Percentiles rank a stretch among this genome's conserved stretches.
These are phyloP conservation scores for Spilosoma lubricipeda DNA, from an alignment of 2,888 invertebrate genomes.

Conservation along the genomic window DNA sequence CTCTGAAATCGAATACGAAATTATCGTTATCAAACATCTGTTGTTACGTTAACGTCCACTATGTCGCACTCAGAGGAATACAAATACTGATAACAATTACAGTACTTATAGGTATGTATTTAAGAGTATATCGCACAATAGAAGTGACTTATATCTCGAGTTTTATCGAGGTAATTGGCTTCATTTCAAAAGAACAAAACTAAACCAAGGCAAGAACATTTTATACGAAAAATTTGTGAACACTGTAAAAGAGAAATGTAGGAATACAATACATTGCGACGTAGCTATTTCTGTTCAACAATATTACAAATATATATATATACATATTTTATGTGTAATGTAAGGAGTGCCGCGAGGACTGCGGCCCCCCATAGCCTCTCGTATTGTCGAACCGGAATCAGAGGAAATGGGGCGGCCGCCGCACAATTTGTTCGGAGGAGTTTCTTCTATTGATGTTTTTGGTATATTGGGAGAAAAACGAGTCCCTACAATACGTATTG, in stretches of 20 bases:
- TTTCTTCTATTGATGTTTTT: slow-evolving; percentile 1
- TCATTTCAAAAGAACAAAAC: background rate
- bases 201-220: background rate
- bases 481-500: background rate
- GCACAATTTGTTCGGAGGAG: background rate
- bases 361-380: background rate
- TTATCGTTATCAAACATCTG: background rate
- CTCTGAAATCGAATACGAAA: background rate
- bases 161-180: background rate
- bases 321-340: background rate
- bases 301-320: background rate
- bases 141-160: too few relatives aligned
- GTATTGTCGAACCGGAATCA: background rate
- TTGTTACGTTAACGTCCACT: too few relatives aligned
- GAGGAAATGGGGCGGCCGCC: background rate
- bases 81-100: too few relatives aligned
- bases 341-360: background rate
- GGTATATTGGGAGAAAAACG: background rate
- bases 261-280: background rate
- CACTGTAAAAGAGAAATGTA: background rate
- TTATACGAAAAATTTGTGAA: background rate
- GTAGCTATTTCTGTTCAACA: background rate
- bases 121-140: too few relatives aligned
- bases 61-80: too few relatives aligned
- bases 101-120: too few relatives aligned